Conservation (phyloP, 2,888 invertebrate genomes). For the Macrosoma leucophasiata region DNA sequence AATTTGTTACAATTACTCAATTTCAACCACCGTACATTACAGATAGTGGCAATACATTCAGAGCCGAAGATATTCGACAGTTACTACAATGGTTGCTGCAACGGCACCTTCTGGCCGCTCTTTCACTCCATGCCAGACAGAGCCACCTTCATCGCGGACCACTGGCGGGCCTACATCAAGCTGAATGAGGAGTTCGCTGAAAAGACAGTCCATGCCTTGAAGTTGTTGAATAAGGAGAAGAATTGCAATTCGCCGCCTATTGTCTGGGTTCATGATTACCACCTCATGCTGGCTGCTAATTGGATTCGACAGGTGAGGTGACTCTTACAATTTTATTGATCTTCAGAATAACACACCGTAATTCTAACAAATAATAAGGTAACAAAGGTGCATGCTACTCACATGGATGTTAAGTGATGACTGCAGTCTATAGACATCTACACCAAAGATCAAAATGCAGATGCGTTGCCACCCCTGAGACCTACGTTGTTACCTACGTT, state of each 20-base stretch:
- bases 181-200: constrained; percentile 90
- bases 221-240: constrained; percentile 69
- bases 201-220: constrained; percentile 82
- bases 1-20: no score
- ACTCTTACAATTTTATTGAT: no score
- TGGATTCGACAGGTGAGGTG: constrained; percentile 87
- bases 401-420: no score
- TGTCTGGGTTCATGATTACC: constrained; percentile 96
- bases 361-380: no score
- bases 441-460: no score
- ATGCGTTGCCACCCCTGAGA: no score
- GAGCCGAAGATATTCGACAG: constrained; percentile 86
- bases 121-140: constrained; percentile 95
- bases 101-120: constrained; percentile 93
- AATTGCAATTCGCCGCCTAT: constrained; percentile 77
- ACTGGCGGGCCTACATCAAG: constrained; percentile 88
- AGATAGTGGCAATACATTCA: constrained; percentile 89
- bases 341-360: no score
- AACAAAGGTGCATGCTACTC: no score
- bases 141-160: constrained; percentile 86
- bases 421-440: no score
- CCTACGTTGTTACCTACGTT: no score
- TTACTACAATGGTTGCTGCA: constrained; percentile 95
- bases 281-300: constrained; percentile 93
- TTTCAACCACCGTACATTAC: no score